Conservation (phyloP, 2,888 invertebrate genomes). For the Chloromyia formosa region DNA sequence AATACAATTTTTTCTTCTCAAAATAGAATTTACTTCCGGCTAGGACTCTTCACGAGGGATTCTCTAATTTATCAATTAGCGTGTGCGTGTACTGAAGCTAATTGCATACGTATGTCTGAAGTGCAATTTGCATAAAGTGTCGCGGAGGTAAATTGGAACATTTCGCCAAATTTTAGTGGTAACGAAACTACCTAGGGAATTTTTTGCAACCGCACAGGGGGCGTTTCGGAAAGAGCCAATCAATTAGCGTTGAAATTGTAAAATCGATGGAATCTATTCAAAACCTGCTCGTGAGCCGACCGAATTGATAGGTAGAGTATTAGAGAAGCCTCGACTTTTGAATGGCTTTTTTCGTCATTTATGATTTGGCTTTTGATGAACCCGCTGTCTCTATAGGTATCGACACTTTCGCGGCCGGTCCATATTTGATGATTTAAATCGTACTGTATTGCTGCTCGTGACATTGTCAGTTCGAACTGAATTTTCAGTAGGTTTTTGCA, state of each 20-base stretch:
- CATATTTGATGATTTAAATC: neutral
- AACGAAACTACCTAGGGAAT: neutral
- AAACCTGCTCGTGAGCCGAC: neutral
- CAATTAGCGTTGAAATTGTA: constrained; percentile 20
- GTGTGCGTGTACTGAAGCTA: constrained; percentile 50
- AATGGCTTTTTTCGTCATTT: neutral
- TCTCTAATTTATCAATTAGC: constrained; percentile 54
- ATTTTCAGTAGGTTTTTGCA: too few relatives aligned
- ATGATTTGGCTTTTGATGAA: neutral
- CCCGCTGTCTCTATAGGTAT: neutral
- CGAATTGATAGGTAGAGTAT: constrained; percentile 2
- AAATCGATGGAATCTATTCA: constrained; percentile 15
- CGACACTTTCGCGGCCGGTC: neutral
- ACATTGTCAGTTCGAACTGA: too few relatives aligned
- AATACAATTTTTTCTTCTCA: too few relatives aligned
- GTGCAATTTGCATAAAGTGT: constrained; percentile 22
- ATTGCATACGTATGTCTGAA: constrained; percentile 16
- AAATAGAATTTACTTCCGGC: too few relatives aligned
- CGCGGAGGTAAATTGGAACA: constrained; percentile 12
- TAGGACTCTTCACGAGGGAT: neutral
- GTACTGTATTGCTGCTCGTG: neutral
- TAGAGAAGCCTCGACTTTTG: neutral
- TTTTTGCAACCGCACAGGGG: neutral
- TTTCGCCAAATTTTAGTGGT: neutral
- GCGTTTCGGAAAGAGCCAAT: neutral